Percentiles rank a stretch among this genome's conserved stretches.
phyloP scores from a whole-genome alignment of 2,888 invertebrate genomes.

The Frankliniella fusca region DNA sequence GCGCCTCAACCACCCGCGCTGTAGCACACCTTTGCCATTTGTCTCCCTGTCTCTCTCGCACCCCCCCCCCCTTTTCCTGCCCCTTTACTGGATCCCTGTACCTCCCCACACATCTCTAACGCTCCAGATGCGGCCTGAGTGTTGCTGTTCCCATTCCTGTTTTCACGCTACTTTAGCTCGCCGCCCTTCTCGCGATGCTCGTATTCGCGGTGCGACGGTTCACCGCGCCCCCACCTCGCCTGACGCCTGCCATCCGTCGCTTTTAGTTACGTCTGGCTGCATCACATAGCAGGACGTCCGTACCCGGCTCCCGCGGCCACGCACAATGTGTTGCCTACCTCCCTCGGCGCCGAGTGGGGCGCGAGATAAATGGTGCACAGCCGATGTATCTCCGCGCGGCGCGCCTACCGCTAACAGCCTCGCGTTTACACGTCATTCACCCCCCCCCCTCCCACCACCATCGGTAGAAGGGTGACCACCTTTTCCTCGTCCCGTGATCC shows the following conservation, averaged over 20 bases:
- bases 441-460: no score
- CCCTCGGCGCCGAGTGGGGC: neutral
- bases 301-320: neutral
- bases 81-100: no score
- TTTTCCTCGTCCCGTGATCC: neutral
- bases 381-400: no score
- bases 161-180: neutral
- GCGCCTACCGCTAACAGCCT: no score
- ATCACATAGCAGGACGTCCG: neutral
- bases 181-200: neutral
- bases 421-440: no score
- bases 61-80: neutral
- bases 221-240: neutral
- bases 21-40: neutral
- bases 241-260: neutral
- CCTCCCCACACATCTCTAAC: neutral
- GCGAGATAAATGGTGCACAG: no score
- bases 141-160: neutral
- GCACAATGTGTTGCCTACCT: constrained; percentile 3
- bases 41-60: neutral
- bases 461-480: no score
- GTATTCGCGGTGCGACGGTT: neutral
- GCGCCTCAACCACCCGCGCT: neutral
- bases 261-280: neutral
- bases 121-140: neutral